Evolutionary conservation across 2,797 vertebrate genomes (phyloP).

Genomic region (Hozukius guyotensis): DNA sequence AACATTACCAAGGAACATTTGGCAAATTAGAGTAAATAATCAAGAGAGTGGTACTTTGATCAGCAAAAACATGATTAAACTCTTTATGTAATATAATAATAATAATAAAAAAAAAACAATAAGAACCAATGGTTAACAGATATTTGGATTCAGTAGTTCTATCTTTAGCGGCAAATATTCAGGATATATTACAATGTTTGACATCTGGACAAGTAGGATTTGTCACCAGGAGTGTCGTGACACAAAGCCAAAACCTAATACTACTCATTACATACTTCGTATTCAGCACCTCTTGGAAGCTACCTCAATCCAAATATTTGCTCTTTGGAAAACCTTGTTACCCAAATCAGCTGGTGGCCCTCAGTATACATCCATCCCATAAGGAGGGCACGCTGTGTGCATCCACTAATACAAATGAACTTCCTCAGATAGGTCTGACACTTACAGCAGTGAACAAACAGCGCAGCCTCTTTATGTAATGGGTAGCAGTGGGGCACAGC

Average conservation of each 20-base stretch:
- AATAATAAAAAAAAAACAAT: neutral
- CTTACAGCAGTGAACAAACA: slow-evolving; percentile 84
- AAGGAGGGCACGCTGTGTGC: slow-evolving; percentile 77
- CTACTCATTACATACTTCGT: slow-evolving; percentile 47
- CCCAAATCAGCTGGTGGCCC: slow-evolving; percentile 83
- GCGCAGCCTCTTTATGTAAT: slow-evolving; percentile 80
- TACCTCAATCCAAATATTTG: slow-evolving; percentile 77
- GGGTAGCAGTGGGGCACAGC: slow-evolving; percentile 82
- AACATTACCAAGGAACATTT: slow-evolving; percentile 88
- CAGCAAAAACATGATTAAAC: slow-evolving; percentile 52
- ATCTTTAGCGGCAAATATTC: slow-evolving; percentile 34
- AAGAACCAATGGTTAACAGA: slow-evolving; percentile 3
- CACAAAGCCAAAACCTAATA: slow-evolving; percentile 54
- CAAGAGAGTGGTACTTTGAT: slow-evolving; percentile 55
- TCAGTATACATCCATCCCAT: slow-evolving; percentile 69
- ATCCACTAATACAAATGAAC: slow-evolving; percentile 85
- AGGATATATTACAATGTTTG: slow-evolving; percentile 38
- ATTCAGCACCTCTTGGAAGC: slow-evolving; percentile 57
- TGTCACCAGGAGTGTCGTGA: slow-evolving; percentile 23
- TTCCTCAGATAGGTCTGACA: slow-evolving; percentile 77
- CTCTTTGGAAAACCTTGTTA: slow-evolving; percentile 83
- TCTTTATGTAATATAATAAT: slow-evolving; percentile 3
- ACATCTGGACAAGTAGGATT: slow-evolving; percentile 53
- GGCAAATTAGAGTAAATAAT: slow-evolving; percentile 86
- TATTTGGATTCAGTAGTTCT: slow-evolving; percentile 25